Conservation (phyloP, 2,113 vertebrate species). For the Albula goreensis region DNA sequence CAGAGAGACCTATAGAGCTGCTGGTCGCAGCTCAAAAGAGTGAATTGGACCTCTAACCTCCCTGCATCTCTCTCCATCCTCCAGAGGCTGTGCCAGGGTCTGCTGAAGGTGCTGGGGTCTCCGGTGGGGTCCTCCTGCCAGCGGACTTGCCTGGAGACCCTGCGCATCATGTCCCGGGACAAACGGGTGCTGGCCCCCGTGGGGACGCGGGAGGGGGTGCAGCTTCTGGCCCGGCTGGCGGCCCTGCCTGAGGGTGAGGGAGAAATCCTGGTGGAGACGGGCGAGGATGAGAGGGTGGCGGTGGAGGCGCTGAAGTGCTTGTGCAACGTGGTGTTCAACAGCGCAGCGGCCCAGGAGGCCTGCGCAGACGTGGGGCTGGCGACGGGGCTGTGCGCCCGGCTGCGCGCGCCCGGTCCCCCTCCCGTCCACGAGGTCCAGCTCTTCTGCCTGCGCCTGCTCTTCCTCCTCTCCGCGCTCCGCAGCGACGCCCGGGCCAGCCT, state of each 20-base stretch:
- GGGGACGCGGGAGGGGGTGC: slow-evolving; percentile 85
- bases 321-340: slow-evolving; percentile 96
- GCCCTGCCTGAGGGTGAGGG: slow-evolving; percentile 59
- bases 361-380: slow-evolving; percentile 87
- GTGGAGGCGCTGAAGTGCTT: slow-evolving; percentile 97
- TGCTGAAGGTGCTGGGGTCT: slow-evolving; percentile 80
- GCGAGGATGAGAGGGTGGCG: slow-evolving; percentile 80
- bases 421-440: slow-evolving; percentile 83
- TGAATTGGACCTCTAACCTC: neutral
- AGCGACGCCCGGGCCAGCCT: slow-evolving; percentile 79
- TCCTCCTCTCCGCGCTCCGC: slow-evolving; percentile 90
- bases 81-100: slow-evolving; percentile 85
- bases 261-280: neutral
- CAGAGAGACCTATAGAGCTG: too few relatives aligned
- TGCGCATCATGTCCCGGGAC: slow-evolving; percentile 94
- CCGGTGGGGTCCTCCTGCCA: slow-evolving; percentile 78
- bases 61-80: slow-evolving; percentile 32
- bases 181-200: slow-evolving; percentile 90
- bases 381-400: slow-evolving; percentile 78
- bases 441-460: slow-evolving; percentile 91
- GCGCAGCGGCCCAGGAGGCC: slow-evolving; percentile 86
- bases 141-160: slow-evolving; percentile 86
- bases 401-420: slow-evolving; percentile 71
- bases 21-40: too few relatives aligned
- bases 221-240: slow-evolving; percentile 82